phyloP scores from a whole-genome alignment of 2,888 invertebrate species.

The Eristalis tenax region DNA sequence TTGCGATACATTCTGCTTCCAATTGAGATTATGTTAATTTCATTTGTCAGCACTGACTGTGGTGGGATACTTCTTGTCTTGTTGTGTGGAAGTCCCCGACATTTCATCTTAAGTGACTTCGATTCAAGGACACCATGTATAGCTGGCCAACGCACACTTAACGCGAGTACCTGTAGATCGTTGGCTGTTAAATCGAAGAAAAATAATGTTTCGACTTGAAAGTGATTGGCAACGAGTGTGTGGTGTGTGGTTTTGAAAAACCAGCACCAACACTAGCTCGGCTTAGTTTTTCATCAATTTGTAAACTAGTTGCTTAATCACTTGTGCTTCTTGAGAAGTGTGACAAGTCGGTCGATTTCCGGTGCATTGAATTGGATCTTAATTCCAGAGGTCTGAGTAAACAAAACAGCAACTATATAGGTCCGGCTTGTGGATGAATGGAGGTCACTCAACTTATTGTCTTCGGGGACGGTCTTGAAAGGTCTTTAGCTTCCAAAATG shows the following conservation, averaged over 20 bases:
- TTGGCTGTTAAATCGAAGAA: conserved; percentile 23
- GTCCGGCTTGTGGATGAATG: background rate
- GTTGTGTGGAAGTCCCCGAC: background rate
- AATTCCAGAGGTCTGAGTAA: background rate
- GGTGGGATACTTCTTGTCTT: background rate
- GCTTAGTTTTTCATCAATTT: background rate
- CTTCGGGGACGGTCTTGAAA: background rate
- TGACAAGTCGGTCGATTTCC: background rate
- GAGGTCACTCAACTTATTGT: background rate
- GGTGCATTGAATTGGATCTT: background rate
- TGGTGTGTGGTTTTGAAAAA: too few relatives aligned
- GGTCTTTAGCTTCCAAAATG: background rate
- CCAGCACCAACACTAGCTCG: too few relatives aligned
- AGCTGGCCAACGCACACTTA: background rate
- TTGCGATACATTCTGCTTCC: background rate
- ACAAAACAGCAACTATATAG: too few relatives aligned
- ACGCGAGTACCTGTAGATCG: conserved; percentile 43
- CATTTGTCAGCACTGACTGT: conserved; percentile 10
- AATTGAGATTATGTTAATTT: conserved; percentile 43
- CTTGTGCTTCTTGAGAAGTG: background rate
- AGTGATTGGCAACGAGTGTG: conserved; percentile 1
- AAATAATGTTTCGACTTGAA: conserved; percentile 9
- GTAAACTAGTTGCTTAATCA: background rate
- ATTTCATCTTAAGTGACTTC: conserved; percentile 10
- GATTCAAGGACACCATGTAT: conserved; percentile 54